Evolutionary conservation across 1,140 invertebrate species (phyloP).

Genomic region (Ganaspis sp.): DNA sequence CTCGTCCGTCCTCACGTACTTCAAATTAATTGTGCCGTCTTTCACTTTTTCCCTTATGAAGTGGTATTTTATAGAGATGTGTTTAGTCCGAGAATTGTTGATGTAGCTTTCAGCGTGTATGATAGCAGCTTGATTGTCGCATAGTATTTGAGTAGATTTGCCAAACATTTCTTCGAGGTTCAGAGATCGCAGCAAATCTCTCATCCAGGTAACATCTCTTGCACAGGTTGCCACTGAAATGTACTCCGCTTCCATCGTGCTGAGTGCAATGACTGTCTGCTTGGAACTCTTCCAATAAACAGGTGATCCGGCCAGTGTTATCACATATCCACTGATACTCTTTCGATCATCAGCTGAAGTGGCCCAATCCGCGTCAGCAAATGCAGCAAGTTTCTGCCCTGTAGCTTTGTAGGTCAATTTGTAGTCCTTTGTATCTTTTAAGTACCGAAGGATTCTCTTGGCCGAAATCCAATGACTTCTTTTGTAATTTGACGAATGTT

Average conservation of each 20-base stretch:
- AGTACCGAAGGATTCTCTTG: conserved; percentile 57
- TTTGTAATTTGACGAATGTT: conserved; percentile 50
- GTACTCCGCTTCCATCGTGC: conserved; percentile 61
- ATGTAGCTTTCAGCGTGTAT: conserved; percentile 37
- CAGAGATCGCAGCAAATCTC: conserved; percentile 40
- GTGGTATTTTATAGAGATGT: conserved; percentile 55
- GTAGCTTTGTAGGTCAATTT: conserved; percentile 25
- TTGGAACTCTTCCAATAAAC: conserved; percentile 59
- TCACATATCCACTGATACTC: conserved; percentile 62
- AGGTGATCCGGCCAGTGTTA: conserved; percentile 52
- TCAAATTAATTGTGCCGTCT: conserved; percentile 28
- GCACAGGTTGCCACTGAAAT: conserved; percentile 50
- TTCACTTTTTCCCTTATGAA: conserved; percentile 49
- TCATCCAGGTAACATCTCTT: conserved; percentile 45
- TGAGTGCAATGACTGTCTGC: conserved; percentile 52
- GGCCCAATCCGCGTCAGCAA: conserved; percentile 64
- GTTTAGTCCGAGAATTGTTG: conserved; percentile 48
- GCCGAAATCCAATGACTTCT: conserved; percentile 55
- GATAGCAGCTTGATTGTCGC: conserved; percentile 42
- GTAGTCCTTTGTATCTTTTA: conserved; percentile 50
- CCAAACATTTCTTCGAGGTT: conserved; percentile 27
- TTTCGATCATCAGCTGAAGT: conserved; percentile 52
- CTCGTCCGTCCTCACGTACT: conserved; percentile 33
- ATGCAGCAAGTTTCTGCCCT: conserved; percentile 33
- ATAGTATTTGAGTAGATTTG: background rate